phyloP scores from a whole-genome alignment of 2,888 invertebrate genomes.

The Tetramorium bicarinatum region DNA sequence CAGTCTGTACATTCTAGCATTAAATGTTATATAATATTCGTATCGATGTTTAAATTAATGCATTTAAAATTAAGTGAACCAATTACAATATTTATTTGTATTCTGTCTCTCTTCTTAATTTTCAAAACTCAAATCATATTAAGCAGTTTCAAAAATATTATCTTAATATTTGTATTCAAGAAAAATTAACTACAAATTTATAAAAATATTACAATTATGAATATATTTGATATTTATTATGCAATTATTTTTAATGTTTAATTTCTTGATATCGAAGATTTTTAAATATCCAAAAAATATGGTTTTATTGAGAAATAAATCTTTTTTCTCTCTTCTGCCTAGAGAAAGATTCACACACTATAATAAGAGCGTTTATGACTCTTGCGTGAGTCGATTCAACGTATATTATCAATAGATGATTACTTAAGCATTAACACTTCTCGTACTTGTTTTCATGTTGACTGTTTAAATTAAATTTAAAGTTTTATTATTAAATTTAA shows the following conservation, averaged over 20 bases:
- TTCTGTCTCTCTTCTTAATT: not conserved
- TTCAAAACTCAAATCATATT: not conserved
- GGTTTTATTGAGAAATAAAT: not conserved
- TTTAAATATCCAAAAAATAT: not conserved
- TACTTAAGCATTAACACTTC: not conserved
- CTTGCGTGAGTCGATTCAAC: not conserved
- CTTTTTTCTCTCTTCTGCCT: not conserved
- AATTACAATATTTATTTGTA: not conserved
- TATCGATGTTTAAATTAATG: not conserved
- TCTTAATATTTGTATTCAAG: not conserved
- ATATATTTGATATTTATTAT: not conserved
- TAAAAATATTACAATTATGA: not conserved
- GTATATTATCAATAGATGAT: not conserved
- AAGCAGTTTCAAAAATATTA: not conserved
- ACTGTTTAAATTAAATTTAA: not conserved
- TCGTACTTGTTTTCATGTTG: not conserved
- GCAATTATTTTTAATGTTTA: not conserved
- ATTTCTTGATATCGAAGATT: not conserved
- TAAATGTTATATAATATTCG: not conserved
- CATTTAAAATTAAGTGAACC: not conserved
- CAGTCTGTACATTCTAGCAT: not conserved
- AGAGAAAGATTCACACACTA: not conserved
- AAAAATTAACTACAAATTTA: not conserved
- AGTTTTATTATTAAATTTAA: not conserved
- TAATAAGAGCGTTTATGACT: slow-evolving; percentile 2